Conservation (phyloP, 2,797 vertebrate species). For the Pelodytes ibericus region DNA sequence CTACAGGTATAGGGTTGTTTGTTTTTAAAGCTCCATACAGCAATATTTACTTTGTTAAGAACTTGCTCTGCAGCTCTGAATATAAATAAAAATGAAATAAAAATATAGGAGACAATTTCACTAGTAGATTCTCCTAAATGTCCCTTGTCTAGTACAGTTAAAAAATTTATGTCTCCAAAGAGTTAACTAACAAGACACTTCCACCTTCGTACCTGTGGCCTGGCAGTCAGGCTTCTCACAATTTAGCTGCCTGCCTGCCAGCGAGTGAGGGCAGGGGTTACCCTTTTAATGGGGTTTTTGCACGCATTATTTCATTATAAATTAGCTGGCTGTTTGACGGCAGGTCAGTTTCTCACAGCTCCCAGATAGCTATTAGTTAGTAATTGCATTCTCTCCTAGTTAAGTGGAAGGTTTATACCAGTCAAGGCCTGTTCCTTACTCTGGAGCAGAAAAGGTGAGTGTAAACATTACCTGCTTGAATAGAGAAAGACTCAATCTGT, state of each 20-base stretch:
- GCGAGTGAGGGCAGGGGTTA: slow-evolving; percentile 9
- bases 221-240: slow-evolving; percentile 23
- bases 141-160: no score
- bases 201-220: neutral
- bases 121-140: neutral
- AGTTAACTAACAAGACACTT: neutral
- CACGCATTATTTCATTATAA: slow-evolving; percentile 57
- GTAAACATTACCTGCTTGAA: slow-evolving; percentile 27
- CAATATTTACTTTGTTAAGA: no score
- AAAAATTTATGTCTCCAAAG: neutral
- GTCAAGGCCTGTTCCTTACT: slow-evolving; percentile 42
- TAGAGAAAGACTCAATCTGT: no score
- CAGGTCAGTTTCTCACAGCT: slow-evolving; percentile 57
- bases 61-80: no score
- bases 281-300: slow-evolving; percentile 50
- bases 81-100: no score
- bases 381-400: slow-evolving; percentile 39
- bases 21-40: no score
- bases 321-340: slow-evolving; percentile 47
- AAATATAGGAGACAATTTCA: no score
- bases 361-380: slow-evolving; percentile 29
- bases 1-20: no score
- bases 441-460: slow-evolving; percentile 37
- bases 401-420: slow-evolving; percentile 40
- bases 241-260: slow-evolving; percentile 14